Conservation (phyloP, 2,113 vertebrate genomes). For the Smithornis capensis region DNA sequence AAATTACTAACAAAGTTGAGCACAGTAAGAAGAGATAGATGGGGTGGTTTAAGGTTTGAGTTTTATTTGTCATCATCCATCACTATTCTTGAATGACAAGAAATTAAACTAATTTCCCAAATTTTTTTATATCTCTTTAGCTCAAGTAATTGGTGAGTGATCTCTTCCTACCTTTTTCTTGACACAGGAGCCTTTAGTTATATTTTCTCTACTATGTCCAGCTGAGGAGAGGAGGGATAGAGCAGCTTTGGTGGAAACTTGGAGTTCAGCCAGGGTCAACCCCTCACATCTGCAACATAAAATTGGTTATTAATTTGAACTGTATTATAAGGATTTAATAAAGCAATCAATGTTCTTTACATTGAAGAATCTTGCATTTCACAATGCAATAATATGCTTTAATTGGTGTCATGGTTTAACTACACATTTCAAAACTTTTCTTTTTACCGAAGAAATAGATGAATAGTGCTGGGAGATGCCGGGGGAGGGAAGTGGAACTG, state of each 20-base stretch:
- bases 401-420: too few relatives aligned
- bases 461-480: too few relatives aligned
- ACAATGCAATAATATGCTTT: neutral
- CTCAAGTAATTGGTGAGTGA: neutral
- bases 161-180: neutral
- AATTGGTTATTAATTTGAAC: neutral
- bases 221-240: neutral
- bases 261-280: neutral
- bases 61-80: neutral
- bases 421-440: too few relatives aligned
- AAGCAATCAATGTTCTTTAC: neutral
- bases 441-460: too few relatives aligned
- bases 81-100: neutral
- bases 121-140: neutral
- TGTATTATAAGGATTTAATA: neutral
- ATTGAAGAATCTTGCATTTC: neutral
- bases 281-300: neutral
- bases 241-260: neutral
- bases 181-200: neutral
- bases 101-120: neutral
- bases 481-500: too few relatives aligned
- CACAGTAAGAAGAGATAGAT: neutral
- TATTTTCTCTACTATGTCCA: neutral
- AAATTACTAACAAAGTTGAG: neutral
- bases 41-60: neutral